Evolutionary conservation across 2,888 invertebrate species (phyloP), one percentile per base, ranked within the genome.

Genomic region (Stenolophus ochropezus): DNA sequence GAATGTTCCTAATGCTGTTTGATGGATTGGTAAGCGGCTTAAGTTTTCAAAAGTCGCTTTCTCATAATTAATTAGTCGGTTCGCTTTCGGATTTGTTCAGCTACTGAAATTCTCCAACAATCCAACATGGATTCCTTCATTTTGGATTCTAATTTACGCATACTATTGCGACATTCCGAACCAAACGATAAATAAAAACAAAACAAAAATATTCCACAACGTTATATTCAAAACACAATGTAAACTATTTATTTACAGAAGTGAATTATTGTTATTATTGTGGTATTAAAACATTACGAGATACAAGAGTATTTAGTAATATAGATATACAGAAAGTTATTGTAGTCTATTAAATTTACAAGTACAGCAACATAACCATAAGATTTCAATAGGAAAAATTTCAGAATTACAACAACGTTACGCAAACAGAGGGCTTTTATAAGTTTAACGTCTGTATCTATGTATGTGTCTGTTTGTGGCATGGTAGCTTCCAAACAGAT

Each of bases 51-150:
- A 69, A 33, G 33, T 69, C 1, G 61, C 65, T 69, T 69, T 69
- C 65, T 69, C 65, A 33, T 69, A 69, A 69, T 69, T 69, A 69
- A 69, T 69, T 69, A 33, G 65, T 33, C 65, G 33, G 65, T 18
- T 69, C 21, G 65, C 65, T 69, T 69, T 33, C 33, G 11, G 27
- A 69, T 69, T 16, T 69, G 33, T 69, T 33, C 5, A 69, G 42
- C 65, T 69, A 69, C 65, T 33, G 65, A 69, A 69, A 69, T 69
- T 69, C 33, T 18, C 21, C 8, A 69, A 33, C 33, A 69, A 69
- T 69, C 65, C 14, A 25, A 61, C 61, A 61, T 61, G 61, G 23
- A 25, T 25, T 61, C 56, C 4, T 42, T 42, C 8, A 1, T 11
- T 42, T 42, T 42, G 11, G 4, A 42, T 42, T 42, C 8, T 11